These are phyloP conservation scores for Tipula helvola DNA, from an alignment of 2,888 invertebrate genomes.

Conservation along the genomic window DNA sequence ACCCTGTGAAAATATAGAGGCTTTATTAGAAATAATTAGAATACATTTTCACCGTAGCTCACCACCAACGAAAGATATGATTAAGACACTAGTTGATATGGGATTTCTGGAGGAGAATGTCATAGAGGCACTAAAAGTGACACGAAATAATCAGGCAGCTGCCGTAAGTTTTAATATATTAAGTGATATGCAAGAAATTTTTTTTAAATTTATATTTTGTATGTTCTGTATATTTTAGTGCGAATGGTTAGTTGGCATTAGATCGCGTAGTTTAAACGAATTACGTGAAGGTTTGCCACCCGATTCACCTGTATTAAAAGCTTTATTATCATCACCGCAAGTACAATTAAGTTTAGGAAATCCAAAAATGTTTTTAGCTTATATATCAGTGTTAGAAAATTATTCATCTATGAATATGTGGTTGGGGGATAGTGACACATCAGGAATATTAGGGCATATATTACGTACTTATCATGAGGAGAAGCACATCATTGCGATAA, in stretches of 20 bases:
- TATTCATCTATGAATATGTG: constrained; percentile 48
- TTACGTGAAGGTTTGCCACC: constrained; percentile 45
- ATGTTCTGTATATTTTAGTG: constrained; percentile 24
- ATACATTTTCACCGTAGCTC: constrained; percentile 32
- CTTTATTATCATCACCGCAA: constrained; percentile 49
- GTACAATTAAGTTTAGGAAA: constrained; percentile 51
- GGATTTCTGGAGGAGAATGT: constrained; percentile 47
- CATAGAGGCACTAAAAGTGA: constrained; percentile 45
- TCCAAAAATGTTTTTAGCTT: constrained; percentile 52
- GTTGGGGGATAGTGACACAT: constrained; percentile 55
- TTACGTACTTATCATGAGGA: constrained; percentile 51
- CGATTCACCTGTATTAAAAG: constrained; percentile 47
- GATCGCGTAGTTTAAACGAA: constrained; percentile 41
- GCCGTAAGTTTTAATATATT: constrained; percentile 26
- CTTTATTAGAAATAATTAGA: constrained; percentile 32
- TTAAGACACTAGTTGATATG: constrained; percentile 37
- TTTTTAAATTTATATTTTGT: constrained; percentile 4
- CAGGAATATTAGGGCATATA: constrained; percentile 51
- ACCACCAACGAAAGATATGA: constrained; percentile 27
- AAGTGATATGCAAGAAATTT: not conserved
- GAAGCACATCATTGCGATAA: constrained; percentile 44
- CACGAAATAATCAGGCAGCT: constrained; percentile 49
- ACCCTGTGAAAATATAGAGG: constrained; percentile 29
- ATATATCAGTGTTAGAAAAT: constrained; percentile 52
- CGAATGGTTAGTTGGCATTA: constrained; percentile 51